Base-by-base conservation (phyloP, 2,888 invertebrate genomes). In the Caenorhabditis zanzibari region DNA sequence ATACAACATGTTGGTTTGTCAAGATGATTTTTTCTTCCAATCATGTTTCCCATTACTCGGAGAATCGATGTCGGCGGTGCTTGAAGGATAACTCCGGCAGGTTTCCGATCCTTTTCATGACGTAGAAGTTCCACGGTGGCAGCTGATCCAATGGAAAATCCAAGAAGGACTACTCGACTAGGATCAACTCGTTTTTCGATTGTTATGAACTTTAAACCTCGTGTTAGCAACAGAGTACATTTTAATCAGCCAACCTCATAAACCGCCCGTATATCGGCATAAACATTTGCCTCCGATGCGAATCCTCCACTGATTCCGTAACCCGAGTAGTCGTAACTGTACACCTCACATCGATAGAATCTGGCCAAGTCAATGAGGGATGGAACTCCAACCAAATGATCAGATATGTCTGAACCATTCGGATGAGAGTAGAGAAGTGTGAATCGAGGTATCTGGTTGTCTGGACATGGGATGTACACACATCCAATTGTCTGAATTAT, bases 301-400 rank as follows among this genome's bases (percentile, higher is more conserved):
- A 73, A 32, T 5, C 90, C 90, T 0, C 82, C 75, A 71, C 88
- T 88, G 47, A 89, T 82, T 1, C 90, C 90, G 75, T 88, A 90
- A 24, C 90, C 90, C 32, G 85, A 81, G 79, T 90, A 90, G 72
- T 90, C 90, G 76, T 88, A 90, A 44, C 86, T 81, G 63, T 88
- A 82, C 7, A 90, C 85, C 49, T 90, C 87, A 59, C 88, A 88
- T 41, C 85, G 58, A 41, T 87, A 86, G 81, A 86, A 90, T 10
- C 81, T 49, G 1, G 88, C 86, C 41, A 88, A 54, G 56, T 88
- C 88, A 14, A 59, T 26, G 6, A 88, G 64, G 2, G 74, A 79
- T 2, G 88, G 88, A 2, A 85, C 71, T 14, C 86, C 86, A 41
- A 83, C 52, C 19, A 90, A 74, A 56, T 88, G 88, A 61, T 90